Evolutionary conservation across 2,888 invertebrate genomes (phyloP).

Genomic region (Eilema griseolum): DNA sequence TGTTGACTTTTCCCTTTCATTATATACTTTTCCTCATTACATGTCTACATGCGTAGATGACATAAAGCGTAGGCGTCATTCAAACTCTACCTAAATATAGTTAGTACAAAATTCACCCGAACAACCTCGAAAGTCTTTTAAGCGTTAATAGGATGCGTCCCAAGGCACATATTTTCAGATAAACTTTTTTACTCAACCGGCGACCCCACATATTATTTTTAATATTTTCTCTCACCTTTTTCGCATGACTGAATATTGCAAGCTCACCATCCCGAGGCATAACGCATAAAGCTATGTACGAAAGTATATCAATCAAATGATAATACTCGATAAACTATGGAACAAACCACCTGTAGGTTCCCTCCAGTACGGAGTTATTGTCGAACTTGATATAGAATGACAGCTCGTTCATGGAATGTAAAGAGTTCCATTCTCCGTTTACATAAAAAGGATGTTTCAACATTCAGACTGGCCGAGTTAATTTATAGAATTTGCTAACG

Average conservation of each 20-base stretch:
- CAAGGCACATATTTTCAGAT: constrained; percentile 49
- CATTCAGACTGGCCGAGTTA: constrained; percentile 18
- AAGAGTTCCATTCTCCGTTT: constrained; percentile 16
- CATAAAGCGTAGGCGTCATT: constrained; percentile 14
- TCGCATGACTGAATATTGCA: constrained; percentile 32
- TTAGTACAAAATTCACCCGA: constrained; percentile 44
- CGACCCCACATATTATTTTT: constrained; percentile 48
- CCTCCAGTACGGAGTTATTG: constrained; percentile 44
- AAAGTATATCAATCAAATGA: constrained; percentile 44
- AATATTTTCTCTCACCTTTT: constrained; percentile 39
- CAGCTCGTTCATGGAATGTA: constrained; percentile 33
- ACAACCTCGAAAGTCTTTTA: constrained; percentile 50
- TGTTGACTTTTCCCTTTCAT: constrained; percentile 3
- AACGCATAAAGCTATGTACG: constrained; percentile 30
- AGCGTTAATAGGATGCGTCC: constrained; percentile 56
- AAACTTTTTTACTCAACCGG: constrained; percentile 50
- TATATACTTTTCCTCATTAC: neutral
- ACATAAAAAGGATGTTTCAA: constrained; percentile 22
- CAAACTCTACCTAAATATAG: constrained; percentile 31
- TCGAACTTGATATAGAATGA: constrained; percentile 45
- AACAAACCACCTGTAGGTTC: constrained; percentile 63
- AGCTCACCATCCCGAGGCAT: constrained; percentile 18
- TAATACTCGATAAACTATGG: constrained; percentile 45
- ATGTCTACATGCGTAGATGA: neutral
- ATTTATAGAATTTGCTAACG: constrained; percentile 26